Evolutionary conservation across 2,113 vertebrate species (phyloP).

Genomic region (Zapornia atra): DNA sequence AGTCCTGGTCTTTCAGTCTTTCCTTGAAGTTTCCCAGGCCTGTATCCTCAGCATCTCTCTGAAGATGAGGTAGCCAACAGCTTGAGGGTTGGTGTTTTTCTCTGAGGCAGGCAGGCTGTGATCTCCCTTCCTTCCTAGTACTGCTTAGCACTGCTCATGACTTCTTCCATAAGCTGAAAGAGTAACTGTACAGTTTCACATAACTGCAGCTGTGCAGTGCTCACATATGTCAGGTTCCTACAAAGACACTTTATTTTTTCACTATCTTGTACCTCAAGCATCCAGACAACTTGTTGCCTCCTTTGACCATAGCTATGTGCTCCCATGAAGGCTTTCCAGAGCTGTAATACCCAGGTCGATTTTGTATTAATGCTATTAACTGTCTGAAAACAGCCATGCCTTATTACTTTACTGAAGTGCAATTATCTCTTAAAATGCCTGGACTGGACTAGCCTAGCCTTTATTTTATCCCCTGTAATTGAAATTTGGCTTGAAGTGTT

Average conservation of each 20-base stretch:
- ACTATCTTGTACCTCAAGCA: not conserved
- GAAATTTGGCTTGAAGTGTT: slow-evolving; percentile 37
- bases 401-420: not conserved
- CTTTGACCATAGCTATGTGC: accelerated
- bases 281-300: not conserved
- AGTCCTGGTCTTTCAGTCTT: not conserved
- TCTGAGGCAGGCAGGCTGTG: not conserved
- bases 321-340: not conserved
- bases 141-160: not conserved
- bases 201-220: not conserved
- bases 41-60: not conserved
- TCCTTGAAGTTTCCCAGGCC: not conserved
- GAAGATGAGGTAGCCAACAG: not conserved
- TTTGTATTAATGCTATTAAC: not conserved
- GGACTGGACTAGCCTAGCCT: not conserved
- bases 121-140: not conserved
- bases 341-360: not conserved
- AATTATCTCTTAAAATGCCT: not conserved
- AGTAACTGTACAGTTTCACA: not conserved
- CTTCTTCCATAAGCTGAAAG: not conserved
- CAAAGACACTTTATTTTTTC: not conserved
- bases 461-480: slow-evolving; percentile 28
- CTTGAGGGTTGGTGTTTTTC: not conserved
- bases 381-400: not conserved
- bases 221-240: not conserved